These are phyloP conservation scores for Melanotaenia trifasciata DNA, from an alignment of 2,797 vertebrate species.

Conservation along the genomic window DNA sequence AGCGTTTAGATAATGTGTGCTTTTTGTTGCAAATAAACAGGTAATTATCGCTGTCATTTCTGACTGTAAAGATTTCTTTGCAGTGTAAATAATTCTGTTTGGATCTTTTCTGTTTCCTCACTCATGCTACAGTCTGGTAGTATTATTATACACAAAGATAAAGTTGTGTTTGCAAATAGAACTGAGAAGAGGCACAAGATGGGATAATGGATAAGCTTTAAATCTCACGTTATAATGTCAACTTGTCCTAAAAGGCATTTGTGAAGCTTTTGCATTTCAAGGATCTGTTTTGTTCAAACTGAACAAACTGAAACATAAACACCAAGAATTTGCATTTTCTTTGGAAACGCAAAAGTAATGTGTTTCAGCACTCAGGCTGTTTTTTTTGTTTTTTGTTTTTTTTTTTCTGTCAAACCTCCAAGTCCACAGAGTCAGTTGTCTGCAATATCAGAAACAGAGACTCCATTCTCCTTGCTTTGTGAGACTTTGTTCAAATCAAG, in stretches of 20 bases:
- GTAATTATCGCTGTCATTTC: conserved; percentile 8
- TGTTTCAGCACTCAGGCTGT: not conserved
- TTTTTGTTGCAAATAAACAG: not conserved
- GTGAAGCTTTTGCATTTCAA: not conserved
- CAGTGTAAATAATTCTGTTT: not conserved
- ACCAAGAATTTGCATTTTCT: conserved; percentile 25
- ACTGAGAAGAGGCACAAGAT: conserved; percentile 1
- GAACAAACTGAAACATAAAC: conserved; percentile 13
- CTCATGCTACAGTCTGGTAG: not conserved
- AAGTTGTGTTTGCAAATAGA: not conserved
- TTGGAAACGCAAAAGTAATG: conserved; percentile 26
- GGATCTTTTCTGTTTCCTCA: not conserved
- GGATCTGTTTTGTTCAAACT: conserved; percentile 12
- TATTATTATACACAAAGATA: not conserved
- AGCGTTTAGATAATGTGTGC: not conserved
- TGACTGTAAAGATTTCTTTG: conserved; percentile 4
- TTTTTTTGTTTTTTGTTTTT: conserved; percentile 28
- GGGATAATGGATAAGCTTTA: not conserved
- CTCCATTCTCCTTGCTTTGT: conserved; percentile 45
- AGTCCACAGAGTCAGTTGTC: conserved; percentile 53
- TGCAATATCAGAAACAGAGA: conserved; percentile 38
- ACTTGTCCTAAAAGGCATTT: conserved; percentile 2
- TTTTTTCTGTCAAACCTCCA: conserved; percentile 46
- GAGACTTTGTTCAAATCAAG: conserved; percentile 59
- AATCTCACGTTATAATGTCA: not conserved